Evolutionary conservation across 2,113 vertebrate genomes (phyloP).

Genomic region (Tachycineta bicolor): DNA sequence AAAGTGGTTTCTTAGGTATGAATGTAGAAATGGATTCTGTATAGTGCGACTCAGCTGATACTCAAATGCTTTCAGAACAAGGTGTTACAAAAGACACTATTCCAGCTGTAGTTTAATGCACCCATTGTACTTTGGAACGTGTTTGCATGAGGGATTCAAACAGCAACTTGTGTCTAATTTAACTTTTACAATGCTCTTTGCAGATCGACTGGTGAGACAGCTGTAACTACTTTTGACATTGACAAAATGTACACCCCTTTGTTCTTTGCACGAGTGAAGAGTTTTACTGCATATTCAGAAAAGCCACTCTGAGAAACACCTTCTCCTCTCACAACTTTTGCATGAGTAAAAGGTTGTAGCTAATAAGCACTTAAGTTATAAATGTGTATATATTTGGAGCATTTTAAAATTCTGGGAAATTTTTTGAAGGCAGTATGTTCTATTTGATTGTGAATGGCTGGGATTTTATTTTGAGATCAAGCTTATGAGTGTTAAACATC

Average conservation of each 20-base stretch:
- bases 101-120: background rate
- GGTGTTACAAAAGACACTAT: background rate
- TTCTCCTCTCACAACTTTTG: conserved; percentile 55
- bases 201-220: conserved; percentile 92
- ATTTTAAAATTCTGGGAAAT: conserved; percentile 69
- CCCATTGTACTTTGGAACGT: background rate
- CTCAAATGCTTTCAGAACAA: background rate
- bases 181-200: background rate
- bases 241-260: conserved; percentile 96
- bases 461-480: conserved; percentile 63
- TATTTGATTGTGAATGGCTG: conserved; percentile 65
- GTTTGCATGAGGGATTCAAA: background rate
- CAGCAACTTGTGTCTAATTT: background rate
- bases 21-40: background rate
- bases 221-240: conserved; percentile 91
- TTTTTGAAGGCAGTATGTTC: conserved; percentile 67
- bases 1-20: background rate
- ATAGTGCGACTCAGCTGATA: background rate
- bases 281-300: conserved; percentile 94
- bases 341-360: conserved; percentile 72
- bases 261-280: conserved; percentile 95
- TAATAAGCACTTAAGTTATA: conserved; percentile 75
- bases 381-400: conserved; percentile 74
- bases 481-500: conserved; percentile 45
- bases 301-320: conserved; percentile 85